Evolutionary conservation across 2,113 vertebrate genomes (phyloP), one percentile per base, ranked within the genome.

Genomic region (Indri indri): DNA sequence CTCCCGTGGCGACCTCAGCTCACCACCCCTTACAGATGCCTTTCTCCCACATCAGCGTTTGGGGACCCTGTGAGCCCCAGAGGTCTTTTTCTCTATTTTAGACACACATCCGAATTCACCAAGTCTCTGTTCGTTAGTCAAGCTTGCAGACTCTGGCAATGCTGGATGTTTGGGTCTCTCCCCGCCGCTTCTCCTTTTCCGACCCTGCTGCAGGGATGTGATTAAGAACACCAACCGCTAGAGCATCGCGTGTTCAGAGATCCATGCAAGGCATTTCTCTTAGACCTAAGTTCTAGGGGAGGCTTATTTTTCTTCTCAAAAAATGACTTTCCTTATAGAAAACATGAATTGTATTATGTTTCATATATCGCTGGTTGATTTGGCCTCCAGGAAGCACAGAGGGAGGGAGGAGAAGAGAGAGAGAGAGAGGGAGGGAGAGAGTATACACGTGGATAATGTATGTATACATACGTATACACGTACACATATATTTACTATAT

Each of bases 91-190:
- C 14, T 73, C 30, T 77, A 0, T 57, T 47, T 90, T 52, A 18
- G 71, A 32, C 70, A 27, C 11, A 8, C 50, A 0, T 63, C 42
- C 25, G 37, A 70, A 70, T 18, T 57, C n/a, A 88, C 20, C 70
- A 40, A 6, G 4, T n/a, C 76, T 40, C 42, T 30, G 45, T 16
- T 74, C 32, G 5, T 13, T 73, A 70, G 63, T 7, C 32, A 63
- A 65, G 59, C 66, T 82, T 32, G 20, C n/a, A 5, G 54, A 27
- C n/a, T 8, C 73, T 0, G 5, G 45, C 32, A 0, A 0, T 6
- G 37, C 81, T 61, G 0, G 18, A 1, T 23, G 47, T 16, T 16
- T 25, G 37, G 18, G 8, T 80, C 57, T 77, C 13, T 6, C 61
- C 50, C 59, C 14, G n/a, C 25, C 2, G 6, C 13, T 34, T 25